Evolutionary conservation across 2,888 invertebrate genomes (phyloP), one percentile per base, ranked within the genome.

Genomic region (Seladonia tumulorum): DNA sequence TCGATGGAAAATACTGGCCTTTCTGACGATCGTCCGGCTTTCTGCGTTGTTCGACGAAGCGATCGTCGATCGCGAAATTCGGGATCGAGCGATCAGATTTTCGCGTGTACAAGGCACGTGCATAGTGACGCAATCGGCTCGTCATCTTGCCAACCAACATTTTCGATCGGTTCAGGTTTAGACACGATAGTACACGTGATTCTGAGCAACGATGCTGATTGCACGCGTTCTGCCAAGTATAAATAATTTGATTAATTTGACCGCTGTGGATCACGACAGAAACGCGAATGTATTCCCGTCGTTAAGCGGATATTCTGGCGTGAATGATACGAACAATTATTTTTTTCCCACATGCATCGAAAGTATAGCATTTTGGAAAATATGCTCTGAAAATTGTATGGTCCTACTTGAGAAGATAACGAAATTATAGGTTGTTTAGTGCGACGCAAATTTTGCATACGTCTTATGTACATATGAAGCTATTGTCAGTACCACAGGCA

Each of bases 221-320:
- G 16, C 16, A 14, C 22, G 45, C 70, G 25, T 57, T 57, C 18
- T 39, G 22, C 10, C 39, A 39, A 5, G 25, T 57, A 79, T 68
- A 79, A 83, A 83, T 85, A 85, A 85, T 85, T 83, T 76, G 72
- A 83, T 85, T 85, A 85, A 85, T 83, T 66, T 16, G 84, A 83
- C 83, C 84, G 75, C 29, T 72, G 22, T 18, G 66, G n/a, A 57
- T 66, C 66, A 16, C 14, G 14, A 75, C 12, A 10, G 53, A 79
- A 14, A 22, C 29, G 14, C 8, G 7, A 8, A 10, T 35, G 4
- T 35, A 35, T 35, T 35, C 35, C 18, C 16, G 35, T 18, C 29
- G 35, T 66, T 35, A 16, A 66, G 16, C 16, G 16, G 18, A 63
- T 29, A 12, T 35, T 16, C 29, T 5, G 7, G 18, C 14, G 18